Conservation (phyloP, 2,888 invertebrate genomes). For the Melieria picta region DNA sequence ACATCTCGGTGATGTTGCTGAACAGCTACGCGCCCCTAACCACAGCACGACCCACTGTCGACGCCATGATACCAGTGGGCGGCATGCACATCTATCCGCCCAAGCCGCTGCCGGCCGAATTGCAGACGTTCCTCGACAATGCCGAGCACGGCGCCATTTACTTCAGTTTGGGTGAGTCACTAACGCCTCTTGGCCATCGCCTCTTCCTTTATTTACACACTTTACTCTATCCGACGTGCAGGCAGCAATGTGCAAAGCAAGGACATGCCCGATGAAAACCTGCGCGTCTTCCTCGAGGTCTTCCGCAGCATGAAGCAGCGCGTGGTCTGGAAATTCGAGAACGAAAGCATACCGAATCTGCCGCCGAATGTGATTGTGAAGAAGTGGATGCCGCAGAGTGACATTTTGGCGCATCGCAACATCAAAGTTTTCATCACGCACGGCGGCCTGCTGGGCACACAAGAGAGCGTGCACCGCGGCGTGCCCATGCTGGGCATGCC, state of each 20-base stretch:
- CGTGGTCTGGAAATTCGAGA: conserved; percentile 68
- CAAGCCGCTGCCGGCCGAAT: conserved; percentile 58
- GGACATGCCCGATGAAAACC: conserved; percentile 63
- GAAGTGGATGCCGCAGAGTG: conserved; percentile 70
- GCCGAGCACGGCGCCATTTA: conserved; percentile 67
- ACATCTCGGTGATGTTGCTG: conserved; percentile 66
- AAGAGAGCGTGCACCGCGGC: conserved; percentile 65
- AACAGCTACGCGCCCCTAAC: conserved; percentile 68
- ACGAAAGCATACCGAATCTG: conserved; percentile 59
- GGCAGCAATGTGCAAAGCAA: conserved; percentile 67
- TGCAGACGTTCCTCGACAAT: conserved; percentile 64
- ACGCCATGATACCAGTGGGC: conserved; percentile 68
- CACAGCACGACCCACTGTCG: conserved; percentile 65
- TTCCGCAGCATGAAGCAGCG: conserved; percentile 65
- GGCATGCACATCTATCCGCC: conserved; percentile 69
- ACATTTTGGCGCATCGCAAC: conserved; percentile 67
- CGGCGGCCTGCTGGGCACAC: conserved; percentile 65
- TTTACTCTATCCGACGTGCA: conserved; percentile 26
- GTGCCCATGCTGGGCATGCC: conserved; percentile 67
- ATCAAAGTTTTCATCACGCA: conserved; percentile 67
- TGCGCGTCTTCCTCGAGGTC: conserved; percentile 63
- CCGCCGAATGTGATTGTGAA: conserved; percentile 66
- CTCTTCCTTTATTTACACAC: neutral
- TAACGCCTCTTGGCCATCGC: neutral
- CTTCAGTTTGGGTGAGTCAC: conserved; percentile 65